Evolutionary conservation across 1,140 invertebrate species (phyloP).

Genomic region (Trachymyrmex cornetzi): DNA sequence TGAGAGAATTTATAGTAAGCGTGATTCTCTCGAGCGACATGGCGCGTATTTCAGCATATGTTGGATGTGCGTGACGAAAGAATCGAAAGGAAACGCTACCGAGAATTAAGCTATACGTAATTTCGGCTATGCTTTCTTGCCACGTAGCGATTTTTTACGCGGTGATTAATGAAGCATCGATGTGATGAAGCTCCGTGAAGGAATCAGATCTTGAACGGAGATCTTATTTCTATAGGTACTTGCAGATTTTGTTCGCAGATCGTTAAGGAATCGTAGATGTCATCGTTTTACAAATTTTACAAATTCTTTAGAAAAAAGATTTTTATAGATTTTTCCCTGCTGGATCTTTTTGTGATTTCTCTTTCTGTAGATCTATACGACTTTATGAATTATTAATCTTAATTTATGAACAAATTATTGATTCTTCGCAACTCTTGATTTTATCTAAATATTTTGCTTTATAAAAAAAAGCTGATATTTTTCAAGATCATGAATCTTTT

Average conservation of each 20-base stretch:
- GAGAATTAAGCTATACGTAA: constrained; percentile 20
- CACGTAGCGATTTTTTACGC: constrained; percentile 2
- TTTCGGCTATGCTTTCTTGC: not conserved
- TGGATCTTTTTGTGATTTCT: not conserved
- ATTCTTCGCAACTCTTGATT: not conserved
- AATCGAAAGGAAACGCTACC: not conserved
- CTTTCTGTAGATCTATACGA: not conserved
- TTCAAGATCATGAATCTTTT: not conserved
- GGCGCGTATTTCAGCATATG: not conserved
- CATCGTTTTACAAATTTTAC: not conserved
- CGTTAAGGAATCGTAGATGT: not conserved
- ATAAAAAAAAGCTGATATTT: not conserved
- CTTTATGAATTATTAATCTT: not conserved
- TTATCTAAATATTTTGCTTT: not conserved
- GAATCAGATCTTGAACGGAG: constrained; percentile 7
- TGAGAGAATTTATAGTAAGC: constrained; percentile 12
- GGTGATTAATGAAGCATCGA: constrained; percentile 17
- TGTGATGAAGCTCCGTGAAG: not conserved
- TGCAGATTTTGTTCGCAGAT: not conserved
- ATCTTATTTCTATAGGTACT: constrained; percentile 20
- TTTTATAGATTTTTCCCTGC: not conserved
- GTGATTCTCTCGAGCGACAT: not conserved
- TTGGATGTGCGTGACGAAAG: not conserved
- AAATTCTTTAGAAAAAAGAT: not conserved
- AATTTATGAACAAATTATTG: not conserved